A percentile compares a stretch with the other conserved stretches of the same genome.
These are phyloP conservation scores for Simalia tracyae DNA, from an alignment of 2,797 vertebrate genomes.

Conservation along the genomic window DNA sequence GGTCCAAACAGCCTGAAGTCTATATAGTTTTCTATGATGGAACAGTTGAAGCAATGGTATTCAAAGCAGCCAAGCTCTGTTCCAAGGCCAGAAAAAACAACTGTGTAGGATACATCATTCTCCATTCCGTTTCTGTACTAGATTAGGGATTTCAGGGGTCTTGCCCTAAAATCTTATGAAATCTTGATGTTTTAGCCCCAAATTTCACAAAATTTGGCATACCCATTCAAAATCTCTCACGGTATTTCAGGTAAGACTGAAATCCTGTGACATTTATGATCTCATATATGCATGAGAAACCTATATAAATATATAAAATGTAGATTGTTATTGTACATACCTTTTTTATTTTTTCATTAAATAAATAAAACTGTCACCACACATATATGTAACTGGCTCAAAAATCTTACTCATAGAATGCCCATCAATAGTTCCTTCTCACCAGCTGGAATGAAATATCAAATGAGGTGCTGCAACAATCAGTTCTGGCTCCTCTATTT, in stretches of 20 bases:
- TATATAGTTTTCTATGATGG: not conserved
- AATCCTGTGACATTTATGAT: not conserved
- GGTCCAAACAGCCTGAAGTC: not conserved
- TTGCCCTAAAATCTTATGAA: not conserved
- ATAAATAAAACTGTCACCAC: not conserved
- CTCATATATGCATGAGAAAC: not conserved
- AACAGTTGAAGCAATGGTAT: not conserved
- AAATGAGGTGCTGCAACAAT: not conserved
- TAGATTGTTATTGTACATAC: not conserved
- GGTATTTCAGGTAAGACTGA: not conserved
- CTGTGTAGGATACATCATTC: not conserved
- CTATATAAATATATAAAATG: not conserved
- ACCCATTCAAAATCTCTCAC: not conserved
- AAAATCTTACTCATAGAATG: not conserved
- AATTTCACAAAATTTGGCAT: not conserved
- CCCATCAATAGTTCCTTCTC: not conserved
- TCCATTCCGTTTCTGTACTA: not conserved
- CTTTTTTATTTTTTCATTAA: not conserved
- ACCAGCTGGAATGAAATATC: not conserved
- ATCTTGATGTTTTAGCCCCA: not conserved
- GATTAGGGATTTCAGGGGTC: not conserved
- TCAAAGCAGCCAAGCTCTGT: not conserved
- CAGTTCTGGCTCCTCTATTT: not conserved
- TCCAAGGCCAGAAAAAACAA: not conserved
- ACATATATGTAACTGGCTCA: not conserved